Conservation (phyloP, 2,113 vertebrate species). For the Capreolus pygargus region DNA sequence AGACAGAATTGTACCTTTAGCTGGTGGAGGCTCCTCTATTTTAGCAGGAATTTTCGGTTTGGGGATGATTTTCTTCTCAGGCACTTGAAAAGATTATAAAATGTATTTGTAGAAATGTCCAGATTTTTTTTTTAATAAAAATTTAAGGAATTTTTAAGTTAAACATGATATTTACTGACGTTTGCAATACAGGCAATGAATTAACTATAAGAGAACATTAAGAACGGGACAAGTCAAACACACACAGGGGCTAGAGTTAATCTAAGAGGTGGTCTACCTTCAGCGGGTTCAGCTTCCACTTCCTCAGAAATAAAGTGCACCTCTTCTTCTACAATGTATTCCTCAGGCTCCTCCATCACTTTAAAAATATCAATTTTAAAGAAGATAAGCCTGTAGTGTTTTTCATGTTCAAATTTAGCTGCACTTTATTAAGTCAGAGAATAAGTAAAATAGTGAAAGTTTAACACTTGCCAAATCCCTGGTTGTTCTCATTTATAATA, state of each 20-base stretch:
- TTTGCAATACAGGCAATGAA: not conserved
- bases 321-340: conserved; percentile 79
- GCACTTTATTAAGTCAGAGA: conserved; percentile 17
- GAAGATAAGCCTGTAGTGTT: conserved; percentile 44
- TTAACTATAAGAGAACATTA: not conserved
- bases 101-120: conserved; percentile 59
- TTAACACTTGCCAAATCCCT: not conserved
- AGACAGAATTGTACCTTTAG: conserved; percentile 70
- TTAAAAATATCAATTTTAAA: conserved; percentile 77
- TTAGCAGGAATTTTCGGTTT: conserved; percentile 78
- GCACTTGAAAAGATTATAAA: conserved; percentile 83
- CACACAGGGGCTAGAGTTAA: not conserved
- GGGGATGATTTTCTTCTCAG: conserved; percentile 72
- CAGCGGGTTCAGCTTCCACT: conserved; percentile 76
- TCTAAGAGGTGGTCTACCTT: conserved; percentile 75
- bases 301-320: conserved; percentile 77
- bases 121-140: conserved; percentile 32
- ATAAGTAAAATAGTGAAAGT: conserved; percentile 7
- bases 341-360: conserved; percentile 82
- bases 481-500: not conserved
- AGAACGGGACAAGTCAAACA: not conserved
- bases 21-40: conserved; percentile 59
- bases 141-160: not conserved
- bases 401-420: conserved; percentile 27
- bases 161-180: not conserved